Conservation (phyloP, 2,113 vertebrate species). For the Archocentrus centrarchus region DNA sequence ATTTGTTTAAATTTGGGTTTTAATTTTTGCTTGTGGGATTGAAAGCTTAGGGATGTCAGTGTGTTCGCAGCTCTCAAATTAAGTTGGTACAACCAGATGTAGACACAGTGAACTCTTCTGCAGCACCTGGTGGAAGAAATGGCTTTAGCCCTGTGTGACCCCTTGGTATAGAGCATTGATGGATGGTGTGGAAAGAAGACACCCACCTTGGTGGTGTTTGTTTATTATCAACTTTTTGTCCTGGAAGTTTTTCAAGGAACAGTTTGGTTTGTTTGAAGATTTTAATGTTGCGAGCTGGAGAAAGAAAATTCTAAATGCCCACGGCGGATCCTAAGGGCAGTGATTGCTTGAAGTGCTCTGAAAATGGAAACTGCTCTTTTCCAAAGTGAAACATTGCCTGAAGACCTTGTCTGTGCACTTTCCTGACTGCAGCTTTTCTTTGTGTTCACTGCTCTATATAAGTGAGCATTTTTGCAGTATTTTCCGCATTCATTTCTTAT, state of each 20-base stretch:
- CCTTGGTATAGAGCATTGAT: background rate
- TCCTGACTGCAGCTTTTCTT: constrained; percentile 8
- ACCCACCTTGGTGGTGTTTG: background rate
- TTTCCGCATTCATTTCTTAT: background rate
- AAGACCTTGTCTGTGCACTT: constrained; percentile 35
- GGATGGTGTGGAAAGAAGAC: background rate
- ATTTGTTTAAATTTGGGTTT: constrained; percentile 1
- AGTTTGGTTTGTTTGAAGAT: constrained; percentile 49
- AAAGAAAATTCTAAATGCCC: constrained; percentile 37
- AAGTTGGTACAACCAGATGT: too few species aligned
- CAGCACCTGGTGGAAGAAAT: background rate
- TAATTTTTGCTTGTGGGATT: background rate
- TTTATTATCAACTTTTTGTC: constrained; percentile 2
- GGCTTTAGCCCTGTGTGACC: background rate
- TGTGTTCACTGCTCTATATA: background rate
- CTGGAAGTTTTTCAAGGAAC: constrained; percentile 11
- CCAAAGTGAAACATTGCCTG: constrained; percentile 46
- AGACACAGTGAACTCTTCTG: background rate
- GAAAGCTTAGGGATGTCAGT: background rate
- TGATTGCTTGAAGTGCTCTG: constrained; percentile 52
- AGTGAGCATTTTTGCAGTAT: background rate
- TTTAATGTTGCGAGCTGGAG: constrained; percentile 12
- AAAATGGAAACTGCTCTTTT: constrained; percentile 52
- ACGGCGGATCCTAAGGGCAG: constrained; percentile 54
- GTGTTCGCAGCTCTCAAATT: background rate